phyloP scores from a whole-genome alignment of 35 echinoderm and acorn worm genomes.

The Holothuria glaberrima region DNA sequence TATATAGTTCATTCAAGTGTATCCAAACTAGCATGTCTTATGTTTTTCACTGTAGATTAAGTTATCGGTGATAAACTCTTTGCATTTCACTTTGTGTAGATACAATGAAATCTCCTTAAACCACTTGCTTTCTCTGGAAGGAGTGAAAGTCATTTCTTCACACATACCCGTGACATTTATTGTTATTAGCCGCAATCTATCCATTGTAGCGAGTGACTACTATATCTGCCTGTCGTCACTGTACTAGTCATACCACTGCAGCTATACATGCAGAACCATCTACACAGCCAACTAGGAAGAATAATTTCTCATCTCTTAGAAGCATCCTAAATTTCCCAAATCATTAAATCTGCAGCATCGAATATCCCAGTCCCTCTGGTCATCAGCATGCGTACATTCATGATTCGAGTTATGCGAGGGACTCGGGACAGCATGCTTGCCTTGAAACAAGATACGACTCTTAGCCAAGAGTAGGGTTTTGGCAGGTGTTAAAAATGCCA shows the following conservation, averaged over 20 bases:
- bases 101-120: no score
- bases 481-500: slow-evolving; percentile 60
- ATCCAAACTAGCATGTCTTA: no score
- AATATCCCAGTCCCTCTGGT: slow-evolving; percentile 55
- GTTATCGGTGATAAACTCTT: no score
- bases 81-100: no score
- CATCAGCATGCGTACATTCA: slow-evolving; percentile 59
- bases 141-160: no score
- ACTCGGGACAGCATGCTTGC: slow-evolving; percentile 33
- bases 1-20: no score
- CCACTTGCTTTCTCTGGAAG: no score
- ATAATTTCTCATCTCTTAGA: slow-evolving; percentile 52
- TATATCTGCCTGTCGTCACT: no score
- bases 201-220: no score
- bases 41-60: no score
- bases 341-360: slow-evolving; percentile 59
- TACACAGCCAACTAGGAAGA: neutral
- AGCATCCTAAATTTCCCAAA: slow-evolving; percentile 38
- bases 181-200: no score
- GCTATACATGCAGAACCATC: neutral
- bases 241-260: neutral
- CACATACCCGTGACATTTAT: no score
- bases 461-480: slow-evolving; percentile 24
- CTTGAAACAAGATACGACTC: slow-evolving; percentile 49
- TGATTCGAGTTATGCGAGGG: slow-evolving; percentile 44